Conservation (phyloP, 2,888 invertebrate species). For the Andrena bicolor region DNA sequence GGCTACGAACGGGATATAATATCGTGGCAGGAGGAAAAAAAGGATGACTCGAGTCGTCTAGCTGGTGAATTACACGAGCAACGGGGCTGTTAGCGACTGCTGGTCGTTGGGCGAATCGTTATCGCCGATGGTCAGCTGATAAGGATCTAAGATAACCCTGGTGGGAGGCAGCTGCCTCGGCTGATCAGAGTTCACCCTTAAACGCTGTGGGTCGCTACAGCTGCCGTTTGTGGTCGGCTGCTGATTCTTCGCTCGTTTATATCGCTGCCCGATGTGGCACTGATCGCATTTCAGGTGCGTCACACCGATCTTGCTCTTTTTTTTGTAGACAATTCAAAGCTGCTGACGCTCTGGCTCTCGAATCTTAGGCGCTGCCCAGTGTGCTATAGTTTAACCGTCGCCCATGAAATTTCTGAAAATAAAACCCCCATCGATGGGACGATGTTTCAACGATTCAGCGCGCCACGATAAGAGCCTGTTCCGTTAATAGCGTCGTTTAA, state of each 20-base stretch:
- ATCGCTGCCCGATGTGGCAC: background rate
- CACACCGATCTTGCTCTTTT: too few relatives aligned
- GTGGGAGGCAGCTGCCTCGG: slow-evolving; percentile 80
- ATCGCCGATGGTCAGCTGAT: slow-evolving; percentile 70
- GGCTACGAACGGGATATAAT: slow-evolving; percentile 22
- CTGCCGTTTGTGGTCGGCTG: slow-evolving; percentile 60
- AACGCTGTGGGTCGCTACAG: slow-evolving; percentile 70
- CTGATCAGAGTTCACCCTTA: slow-evolving; percentile 63
- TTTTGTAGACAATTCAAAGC: too few relatives aligned
- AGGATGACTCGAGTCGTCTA: slow-evolving; percentile 18
- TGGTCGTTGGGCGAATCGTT: slow-evolving; percentile 41
- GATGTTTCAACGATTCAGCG: slow-evolving; percentile 33
- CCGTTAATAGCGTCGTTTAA: slow-evolving; percentile 64
- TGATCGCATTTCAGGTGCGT: too few relatives aligned
- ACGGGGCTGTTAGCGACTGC: slow-evolving; percentile 30
- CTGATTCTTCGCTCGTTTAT: background rate
- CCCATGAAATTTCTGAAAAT: background rate
- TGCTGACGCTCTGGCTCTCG: too few relatives aligned
- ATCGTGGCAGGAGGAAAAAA: slow-evolving; percentile 28
- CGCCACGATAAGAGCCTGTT: slow-evolving; percentile 49
- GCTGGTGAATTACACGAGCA: slow-evolving; percentile 36
- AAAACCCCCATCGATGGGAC: slow-evolving; percentile 1
- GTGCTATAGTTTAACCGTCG: background rate
- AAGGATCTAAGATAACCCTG: slow-evolving; percentile 61
- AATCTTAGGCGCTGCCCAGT: too few relatives aligned